Evolutionary conservation across 1,140 invertebrate species (phyloP).

Genomic region (Bombus haemorrhoidalis): DNA sequence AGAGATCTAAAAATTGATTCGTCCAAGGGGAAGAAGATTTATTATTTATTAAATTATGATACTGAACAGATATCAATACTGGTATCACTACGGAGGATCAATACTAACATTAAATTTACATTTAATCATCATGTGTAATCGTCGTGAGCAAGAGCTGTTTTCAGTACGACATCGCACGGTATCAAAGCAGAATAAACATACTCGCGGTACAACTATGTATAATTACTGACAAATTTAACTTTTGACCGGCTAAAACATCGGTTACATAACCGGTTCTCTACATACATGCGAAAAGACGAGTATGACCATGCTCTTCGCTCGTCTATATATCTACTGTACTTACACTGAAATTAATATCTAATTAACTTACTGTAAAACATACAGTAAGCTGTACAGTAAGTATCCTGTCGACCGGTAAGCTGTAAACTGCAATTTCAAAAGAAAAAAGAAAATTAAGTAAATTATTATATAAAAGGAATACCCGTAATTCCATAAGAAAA

Average conservation of each 20-base stretch:
- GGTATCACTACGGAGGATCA: neutral
- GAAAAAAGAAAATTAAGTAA: neutral
- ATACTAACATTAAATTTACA: slow-evolving; percentile 1
- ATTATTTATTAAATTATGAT: neutral
- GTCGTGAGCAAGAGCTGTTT: neutral
- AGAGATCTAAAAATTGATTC: neutral
- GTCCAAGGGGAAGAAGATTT: neutral
- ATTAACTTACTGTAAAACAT: neutral
- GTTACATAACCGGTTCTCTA: neutral
- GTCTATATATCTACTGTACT: neutral
- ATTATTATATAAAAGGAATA: neutral
- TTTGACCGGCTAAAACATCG: neutral
- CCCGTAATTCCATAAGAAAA: neutral
- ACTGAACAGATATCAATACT: neutral
- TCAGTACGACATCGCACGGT: neutral
- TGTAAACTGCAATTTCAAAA: neutral
- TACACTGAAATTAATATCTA: neutral
- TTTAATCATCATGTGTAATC: slow-evolving; percentile 2
- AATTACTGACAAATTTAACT: slow-evolving; percentile 7
- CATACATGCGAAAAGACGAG: neutral
- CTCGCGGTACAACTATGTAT: neutral
- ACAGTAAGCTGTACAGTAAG: too few species aligned
- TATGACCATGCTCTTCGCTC: neutral
- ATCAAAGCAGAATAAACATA: slow-evolving; percentile 2
- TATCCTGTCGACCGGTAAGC: neutral